A percentile compares a stretch with the other conserved stretches of the same genome.
Evolutionary conservation across 2,888 invertebrate genomes (phyloP).

Genomic region (Noctua janthe): DNA sequence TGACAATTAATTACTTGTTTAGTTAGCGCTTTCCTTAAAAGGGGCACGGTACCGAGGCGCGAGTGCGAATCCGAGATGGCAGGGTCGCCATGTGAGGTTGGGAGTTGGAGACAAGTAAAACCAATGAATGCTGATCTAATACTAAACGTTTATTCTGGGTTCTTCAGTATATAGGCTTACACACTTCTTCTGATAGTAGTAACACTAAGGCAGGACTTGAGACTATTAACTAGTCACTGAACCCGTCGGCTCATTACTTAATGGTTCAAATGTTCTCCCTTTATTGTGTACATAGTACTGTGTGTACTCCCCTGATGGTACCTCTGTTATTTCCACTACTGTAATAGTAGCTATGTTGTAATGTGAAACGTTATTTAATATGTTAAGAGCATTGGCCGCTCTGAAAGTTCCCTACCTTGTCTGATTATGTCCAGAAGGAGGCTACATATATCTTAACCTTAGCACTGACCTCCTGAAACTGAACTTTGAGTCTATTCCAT

Average conservation of each 20-base stretch:
- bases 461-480: not conserved
- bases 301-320: conserved; percentile 25
- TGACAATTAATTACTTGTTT: no score
- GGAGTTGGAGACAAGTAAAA: no score
- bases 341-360: not conserved
- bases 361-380: conserved; percentile 26
- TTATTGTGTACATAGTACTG: conserved; percentile 35
- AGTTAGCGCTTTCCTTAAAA: no score
- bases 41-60: no score
- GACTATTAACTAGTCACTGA: conserved; percentile 27
- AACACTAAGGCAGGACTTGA: not conserved
- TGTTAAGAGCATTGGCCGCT: not conserved
- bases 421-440: not conserved
- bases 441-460: not conserved
- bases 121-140: no score
- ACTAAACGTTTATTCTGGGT: no score
- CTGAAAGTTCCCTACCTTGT: no score
- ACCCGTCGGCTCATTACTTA: no score
- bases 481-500: not conserved
- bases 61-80: no score
- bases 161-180: no score
- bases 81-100: no score
- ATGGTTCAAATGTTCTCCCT: conserved; percentile 32
- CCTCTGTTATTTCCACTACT: conserved; percentile 14
- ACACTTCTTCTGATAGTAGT: no score